A percentile compares a stretch with the other conserved stretches of the same genome.
Conservation (phyloP, 2,797 vertebrate species). For the Synaphobranchus kaupii region DNA sequence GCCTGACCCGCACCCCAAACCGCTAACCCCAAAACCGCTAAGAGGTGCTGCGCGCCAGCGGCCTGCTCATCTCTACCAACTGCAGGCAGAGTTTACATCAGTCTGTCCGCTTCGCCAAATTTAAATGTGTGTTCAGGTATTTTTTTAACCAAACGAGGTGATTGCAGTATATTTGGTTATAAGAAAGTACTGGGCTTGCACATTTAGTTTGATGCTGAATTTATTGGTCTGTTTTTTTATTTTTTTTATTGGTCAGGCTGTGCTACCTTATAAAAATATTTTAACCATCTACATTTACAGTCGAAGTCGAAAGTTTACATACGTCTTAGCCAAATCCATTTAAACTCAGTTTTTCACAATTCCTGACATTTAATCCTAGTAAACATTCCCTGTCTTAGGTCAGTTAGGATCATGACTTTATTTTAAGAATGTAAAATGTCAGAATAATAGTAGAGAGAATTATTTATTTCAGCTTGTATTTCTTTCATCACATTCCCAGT, state of each 20-base stretch:
- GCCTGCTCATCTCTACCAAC: background rate
- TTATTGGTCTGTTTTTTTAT: background rate
- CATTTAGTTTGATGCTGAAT: background rate
- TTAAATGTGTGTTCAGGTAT: background rate
- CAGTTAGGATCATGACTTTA: too few species aligned
- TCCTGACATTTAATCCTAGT: too few species aligned
- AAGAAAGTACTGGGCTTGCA: background rate
- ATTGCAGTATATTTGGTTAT: background rate
- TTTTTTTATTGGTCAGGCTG: background rate
- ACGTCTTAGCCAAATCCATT: too few species aligned
- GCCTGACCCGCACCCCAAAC: too few species aligned
- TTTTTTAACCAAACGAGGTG: background rate
- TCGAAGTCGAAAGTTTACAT: too few species aligned
- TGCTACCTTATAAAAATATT: background rate
- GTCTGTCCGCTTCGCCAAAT: background rate
- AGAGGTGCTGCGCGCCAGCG: background rate
- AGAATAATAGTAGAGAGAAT: too few species aligned
- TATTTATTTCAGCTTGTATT: too few species aligned
- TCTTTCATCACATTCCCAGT: too few species aligned
- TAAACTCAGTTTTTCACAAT: too few species aligned
- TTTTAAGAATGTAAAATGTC: too few species aligned
- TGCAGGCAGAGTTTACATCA: background rate
- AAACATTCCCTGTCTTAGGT: too few species aligned
- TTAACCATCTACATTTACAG: background rate
- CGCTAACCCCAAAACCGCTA: too few species aligned